Evolutionary conservation across 2,888 invertebrate genomes (phyloP).

Genomic region (Heteromurus nitidus): DNA sequence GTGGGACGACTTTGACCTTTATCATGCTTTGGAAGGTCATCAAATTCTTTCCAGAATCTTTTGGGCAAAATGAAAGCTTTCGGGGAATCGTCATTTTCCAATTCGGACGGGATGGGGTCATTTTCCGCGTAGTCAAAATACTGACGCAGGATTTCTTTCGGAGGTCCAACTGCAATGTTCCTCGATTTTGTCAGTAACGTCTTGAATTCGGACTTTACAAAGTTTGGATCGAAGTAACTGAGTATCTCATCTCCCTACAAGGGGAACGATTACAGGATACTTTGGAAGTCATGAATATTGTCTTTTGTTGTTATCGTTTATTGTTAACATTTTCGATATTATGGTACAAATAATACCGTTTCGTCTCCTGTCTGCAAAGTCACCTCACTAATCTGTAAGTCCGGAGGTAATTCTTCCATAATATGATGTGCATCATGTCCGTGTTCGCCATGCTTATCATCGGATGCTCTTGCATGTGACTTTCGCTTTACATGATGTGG

Average conservation of each 20-base stretch:
- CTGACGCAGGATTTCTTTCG: conserved; percentile 37
- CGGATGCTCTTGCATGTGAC: no score
- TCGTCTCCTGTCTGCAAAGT: not conserved
- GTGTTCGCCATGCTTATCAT: no score
- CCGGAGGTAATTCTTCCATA: no score
- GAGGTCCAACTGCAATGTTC: conserved; percentile 41
- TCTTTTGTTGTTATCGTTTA: no score
- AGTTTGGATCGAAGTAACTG: conserved; percentile 47
- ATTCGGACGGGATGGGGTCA: conserved; percentile 15
- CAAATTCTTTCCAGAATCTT: conserved; percentile 42
- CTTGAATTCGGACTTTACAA: conserved; percentile 19
- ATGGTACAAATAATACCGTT: no score
- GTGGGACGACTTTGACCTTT: not conserved
- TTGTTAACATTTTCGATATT: not conserved
- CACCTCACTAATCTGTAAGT: no score
- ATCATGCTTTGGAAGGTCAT: not conserved
- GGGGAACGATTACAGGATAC: no score
- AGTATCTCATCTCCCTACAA: conserved; percentile 27
- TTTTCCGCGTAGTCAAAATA: conserved; percentile 29
- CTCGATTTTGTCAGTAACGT: conserved; percentile 25
- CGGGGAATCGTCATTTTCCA: conserved; percentile 18
- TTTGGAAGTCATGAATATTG: no score
- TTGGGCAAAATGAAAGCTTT: conserved; percentile 34
- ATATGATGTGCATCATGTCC: no score
- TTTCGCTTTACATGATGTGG: not conserved